Evolutionary conservation across 2,797 vertebrate species (phyloP).

Genomic region (Gallinago nigripennis): DNA sequence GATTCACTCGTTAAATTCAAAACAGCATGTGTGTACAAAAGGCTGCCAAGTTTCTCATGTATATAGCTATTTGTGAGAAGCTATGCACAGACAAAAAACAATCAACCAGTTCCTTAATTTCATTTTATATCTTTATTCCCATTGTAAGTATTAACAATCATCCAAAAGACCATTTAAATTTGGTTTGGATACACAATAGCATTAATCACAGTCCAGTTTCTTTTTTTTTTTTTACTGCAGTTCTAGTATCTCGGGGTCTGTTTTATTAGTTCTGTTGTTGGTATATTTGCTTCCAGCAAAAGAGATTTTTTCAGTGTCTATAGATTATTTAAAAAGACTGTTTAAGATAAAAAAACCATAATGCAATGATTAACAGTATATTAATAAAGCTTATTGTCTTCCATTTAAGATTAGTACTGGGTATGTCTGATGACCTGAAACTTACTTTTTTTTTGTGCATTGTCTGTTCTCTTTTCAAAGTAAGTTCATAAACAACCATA

Average conservation of each 20-base stretch:
- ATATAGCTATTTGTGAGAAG: conserved; percentile 45
- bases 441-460: background rate
- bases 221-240: background rate
- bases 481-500: background rate
- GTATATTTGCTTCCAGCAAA: background rate
- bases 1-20: conserved; percentile 54
- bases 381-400: background rate
- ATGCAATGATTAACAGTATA: background rate
- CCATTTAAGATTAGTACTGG: background rate
- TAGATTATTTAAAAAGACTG: background rate
- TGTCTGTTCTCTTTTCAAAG: background rate
- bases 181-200: conserved; percentile 46
- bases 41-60: conserved; percentile 50
- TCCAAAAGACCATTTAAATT: conserved; percentile 14
- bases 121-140: conserved; percentile 52
- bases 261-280: conserved; percentile 15
- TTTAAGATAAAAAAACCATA: background rate
- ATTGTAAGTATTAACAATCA: conserved; percentile 53
- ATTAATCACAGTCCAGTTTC: conserved; percentile 2
- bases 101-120: conserved; percentile 46
- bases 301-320: background rate
- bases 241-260: background rate
- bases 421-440: background rate
- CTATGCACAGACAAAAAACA: conserved; percentile 22
- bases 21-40: conserved; percentile 32